phyloP scores from a whole-genome alignment of 2,888 invertebrate genomes.

The Lithophane semibrunnea region DNA sequence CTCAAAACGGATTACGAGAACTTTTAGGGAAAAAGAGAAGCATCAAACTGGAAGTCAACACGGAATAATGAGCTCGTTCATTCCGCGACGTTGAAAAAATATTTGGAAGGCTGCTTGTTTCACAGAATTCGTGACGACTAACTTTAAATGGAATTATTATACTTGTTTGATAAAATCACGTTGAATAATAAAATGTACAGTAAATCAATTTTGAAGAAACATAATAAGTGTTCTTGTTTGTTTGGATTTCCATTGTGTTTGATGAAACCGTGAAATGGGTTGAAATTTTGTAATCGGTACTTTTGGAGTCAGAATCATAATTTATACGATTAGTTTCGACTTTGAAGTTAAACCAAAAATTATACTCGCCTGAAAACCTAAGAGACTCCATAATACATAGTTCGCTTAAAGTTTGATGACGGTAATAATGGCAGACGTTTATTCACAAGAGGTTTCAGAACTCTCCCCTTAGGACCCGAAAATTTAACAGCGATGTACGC shows the following conservation, averaged over 20 bases:
- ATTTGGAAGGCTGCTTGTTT: conserved; percentile 63
- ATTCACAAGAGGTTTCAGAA: conserved; percentile 60
- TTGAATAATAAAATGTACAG: conserved; percentile 56
- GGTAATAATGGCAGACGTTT: conserved; percentile 54
- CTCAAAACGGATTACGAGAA: conserved; percentile 71
- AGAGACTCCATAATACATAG: conserved; percentile 41
- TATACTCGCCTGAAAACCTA: conserved; percentile 27
- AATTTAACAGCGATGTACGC: conserved; percentile 71
- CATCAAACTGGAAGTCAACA: conserved; percentile 73
- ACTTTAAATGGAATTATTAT: conserved; percentile 70
- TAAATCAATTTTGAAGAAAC: conserved; percentile 54
- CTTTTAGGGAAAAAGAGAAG: conserved; percentile 67
- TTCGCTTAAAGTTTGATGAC: conserved; percentile 61
- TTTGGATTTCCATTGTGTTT: conserved; percentile 16
- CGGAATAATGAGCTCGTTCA: conserved; percentile 73
- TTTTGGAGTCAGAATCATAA: not conserved
- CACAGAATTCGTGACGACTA: conserved; percentile 60
- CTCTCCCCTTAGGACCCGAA: conserved; percentile 65
- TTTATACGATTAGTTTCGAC: conserved; percentile 20
- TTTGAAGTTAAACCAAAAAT: conserved; percentile 16
- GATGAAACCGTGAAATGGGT: not conserved
- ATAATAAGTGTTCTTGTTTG: conserved; percentile 30
- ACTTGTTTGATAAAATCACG: conserved; percentile 61
- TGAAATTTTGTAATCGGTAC: not conserved
- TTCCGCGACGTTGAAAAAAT: conserved; percentile 65